Conservation (phyloP, 2,797 vertebrate species). For the Sebastes diaconus region DNA sequence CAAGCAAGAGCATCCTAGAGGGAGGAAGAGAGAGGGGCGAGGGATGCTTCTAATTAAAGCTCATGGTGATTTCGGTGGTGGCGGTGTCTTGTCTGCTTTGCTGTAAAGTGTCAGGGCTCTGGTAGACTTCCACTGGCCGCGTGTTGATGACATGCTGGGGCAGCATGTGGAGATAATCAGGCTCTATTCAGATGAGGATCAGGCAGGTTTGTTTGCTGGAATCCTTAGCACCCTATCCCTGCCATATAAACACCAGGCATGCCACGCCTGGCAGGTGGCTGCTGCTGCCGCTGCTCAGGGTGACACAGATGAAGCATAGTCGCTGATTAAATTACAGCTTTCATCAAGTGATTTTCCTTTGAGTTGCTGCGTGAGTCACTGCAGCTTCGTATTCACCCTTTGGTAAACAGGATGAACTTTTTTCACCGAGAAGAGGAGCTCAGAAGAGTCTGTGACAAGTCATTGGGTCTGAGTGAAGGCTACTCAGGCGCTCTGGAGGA, state of each 20-base stretch:
- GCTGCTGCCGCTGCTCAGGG: conserved; percentile 18
- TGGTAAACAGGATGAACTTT: conserved; percentile 56
- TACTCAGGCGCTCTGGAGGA: conserved; percentile 4
- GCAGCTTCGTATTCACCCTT: conserved; percentile 17
- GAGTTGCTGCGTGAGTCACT: conserved; percentile 43
- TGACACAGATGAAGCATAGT: conserved; percentile 39
- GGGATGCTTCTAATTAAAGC: conserved; percentile 56
- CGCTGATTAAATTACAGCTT: conserved; percentile 63
- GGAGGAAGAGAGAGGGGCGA: conserved; percentile 11
- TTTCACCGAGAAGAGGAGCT: conserved; percentile 26
- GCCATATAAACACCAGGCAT: conserved; percentile 48
- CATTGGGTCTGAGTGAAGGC: conserved; percentile 36
- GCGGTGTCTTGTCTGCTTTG: conserved; percentile 29
- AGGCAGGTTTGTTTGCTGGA: conserved; percentile 69
- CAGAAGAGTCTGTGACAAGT: conserved; percentile 38
- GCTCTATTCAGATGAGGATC: conserved; percentile 71
- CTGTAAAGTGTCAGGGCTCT: conserved; percentile 33
- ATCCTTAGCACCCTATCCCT: conserved; percentile 41
- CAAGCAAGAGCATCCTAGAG: conserved; percentile 37
- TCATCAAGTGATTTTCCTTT: conserved; percentile 60
- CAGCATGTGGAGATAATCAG: conserved; percentile 70
- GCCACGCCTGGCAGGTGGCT: conserved; percentile 42
- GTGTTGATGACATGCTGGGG: conserved; percentile 45
- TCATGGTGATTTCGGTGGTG: conserved; percentile 38
- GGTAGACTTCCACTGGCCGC: conserved; percentile 46